Conservation (phyloP, 1,140 invertebrate species). For the Protaetia brevitarsis region DNA sequence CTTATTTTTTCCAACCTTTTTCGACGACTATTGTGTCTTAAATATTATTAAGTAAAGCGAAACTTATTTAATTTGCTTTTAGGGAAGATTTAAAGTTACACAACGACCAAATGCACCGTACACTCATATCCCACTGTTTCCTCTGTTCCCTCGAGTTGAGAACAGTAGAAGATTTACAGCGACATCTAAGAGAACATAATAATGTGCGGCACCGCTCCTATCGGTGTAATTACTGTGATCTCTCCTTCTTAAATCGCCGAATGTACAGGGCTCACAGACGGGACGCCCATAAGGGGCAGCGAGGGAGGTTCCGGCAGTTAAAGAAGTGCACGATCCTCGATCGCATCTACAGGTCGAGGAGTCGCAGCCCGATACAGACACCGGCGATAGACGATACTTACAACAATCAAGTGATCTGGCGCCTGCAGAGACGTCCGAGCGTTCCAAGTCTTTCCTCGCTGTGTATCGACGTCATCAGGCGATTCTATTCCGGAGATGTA, state of each 20-base stretch:
- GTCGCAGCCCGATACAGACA: background rate
- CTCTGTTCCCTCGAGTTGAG: background rate
- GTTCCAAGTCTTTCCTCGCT: background rate
- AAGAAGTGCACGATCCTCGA: background rate
- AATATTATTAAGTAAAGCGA: too few relatives aligned
- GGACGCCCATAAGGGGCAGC: background rate
- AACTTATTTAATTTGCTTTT: background rate
- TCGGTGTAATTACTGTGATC: background rate
- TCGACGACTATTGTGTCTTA: too few relatives aligned
- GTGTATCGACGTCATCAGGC: background rate
- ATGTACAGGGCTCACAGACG: background rate
- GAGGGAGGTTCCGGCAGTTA: background rate
- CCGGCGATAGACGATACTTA: background rate
- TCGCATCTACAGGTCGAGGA: background rate
- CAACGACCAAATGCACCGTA: background rate
- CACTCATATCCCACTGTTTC: background rate
- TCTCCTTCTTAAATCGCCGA: background rate
- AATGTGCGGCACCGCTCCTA: background rate
- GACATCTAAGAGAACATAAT: background rate
- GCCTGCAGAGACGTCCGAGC: background rate
- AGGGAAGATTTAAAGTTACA: slow-evolving; percentile 4
- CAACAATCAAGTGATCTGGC: background rate
- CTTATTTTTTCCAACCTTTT: too few relatives aligned
- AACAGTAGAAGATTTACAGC: background rate
- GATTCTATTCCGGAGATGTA: background rate